A percentile compares a stretch with the other conserved stretches of the same genome.
Evolutionary conservation across 2,888 invertebrate genomes (phyloP).

Genomic region (Chydorus sphaericus): DNA sequence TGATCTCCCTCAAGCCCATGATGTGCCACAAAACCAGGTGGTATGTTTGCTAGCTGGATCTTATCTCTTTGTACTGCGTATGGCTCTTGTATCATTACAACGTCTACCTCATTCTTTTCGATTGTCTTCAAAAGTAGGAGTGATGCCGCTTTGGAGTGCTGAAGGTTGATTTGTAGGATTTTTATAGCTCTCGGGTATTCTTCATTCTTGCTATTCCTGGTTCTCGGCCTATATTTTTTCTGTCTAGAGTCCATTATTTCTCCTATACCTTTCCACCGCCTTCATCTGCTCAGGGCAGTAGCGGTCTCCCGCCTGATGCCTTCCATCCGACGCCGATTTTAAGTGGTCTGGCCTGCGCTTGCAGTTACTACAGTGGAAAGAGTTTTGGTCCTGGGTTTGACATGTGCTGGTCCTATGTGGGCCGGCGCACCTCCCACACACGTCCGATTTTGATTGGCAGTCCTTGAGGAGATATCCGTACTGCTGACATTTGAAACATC

Average conservation of each 20-base stretch:
- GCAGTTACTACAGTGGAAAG: not conserved
- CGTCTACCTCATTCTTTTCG: not conserved
- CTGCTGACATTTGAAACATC: constrained; percentile 6
- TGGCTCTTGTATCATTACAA: constrained; percentile 1
- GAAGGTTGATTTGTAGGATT: not conserved
- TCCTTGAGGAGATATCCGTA: not conserved
- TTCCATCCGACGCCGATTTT: no score
- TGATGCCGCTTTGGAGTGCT: not conserved
- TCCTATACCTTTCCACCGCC: not conserved
- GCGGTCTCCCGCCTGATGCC: not conserved
- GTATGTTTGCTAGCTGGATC: not conserved
- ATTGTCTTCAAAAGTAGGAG: not conserved
- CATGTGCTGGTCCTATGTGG: not conserved
- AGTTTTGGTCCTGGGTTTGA: not conserved
- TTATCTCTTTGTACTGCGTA: not conserved
- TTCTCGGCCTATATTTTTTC: not conserved
- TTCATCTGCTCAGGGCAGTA: not conserved
- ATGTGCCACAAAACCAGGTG: not conserved
- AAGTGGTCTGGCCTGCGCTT: no score
- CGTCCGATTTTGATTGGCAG: not conserved
- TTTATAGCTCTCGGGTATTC: not conserved
- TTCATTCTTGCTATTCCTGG: not conserved
- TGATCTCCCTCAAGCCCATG: not conserved
- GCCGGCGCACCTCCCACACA: constrained; percentile 4
- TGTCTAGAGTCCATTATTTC: not conserved